phyloP scores from a whole-genome alignment of 1,140 invertebrate species.

The Luehdorfia chinensis region DNA sequence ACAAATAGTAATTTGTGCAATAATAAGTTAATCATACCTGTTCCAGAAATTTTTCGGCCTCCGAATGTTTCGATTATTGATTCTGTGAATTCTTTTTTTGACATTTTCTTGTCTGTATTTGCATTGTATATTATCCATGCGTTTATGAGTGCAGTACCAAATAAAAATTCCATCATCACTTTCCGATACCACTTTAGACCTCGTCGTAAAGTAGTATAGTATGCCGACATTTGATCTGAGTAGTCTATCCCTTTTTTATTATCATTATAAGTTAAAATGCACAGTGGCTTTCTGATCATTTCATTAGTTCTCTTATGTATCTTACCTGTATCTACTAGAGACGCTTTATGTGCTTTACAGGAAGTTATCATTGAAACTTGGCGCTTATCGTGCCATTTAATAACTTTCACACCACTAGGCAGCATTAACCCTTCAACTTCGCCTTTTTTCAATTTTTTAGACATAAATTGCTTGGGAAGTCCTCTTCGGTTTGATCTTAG shows the following conservation, averaged over 20 bases:
- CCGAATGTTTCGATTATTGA: slow-evolving; percentile 21
- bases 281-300: slow-evolving; percentile 13
- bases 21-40: too few species aligned
- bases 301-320: not conserved
- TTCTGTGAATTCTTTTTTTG: slow-evolving; percentile 22
- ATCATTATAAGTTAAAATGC: slow-evolving; percentile 21
- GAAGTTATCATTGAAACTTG: slow-evolving; percentile 37
- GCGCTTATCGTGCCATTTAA: slow-evolving; percentile 44
- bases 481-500: slow-evolving; percentile 31
- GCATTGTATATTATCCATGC: slow-evolving; percentile 19
- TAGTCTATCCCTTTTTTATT: slow-evolving; percentile 25
- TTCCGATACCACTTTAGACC: slow-evolving; percentile 52
- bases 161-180: slow-evolving; percentile 39
- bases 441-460: slow-evolving; percentile 33
- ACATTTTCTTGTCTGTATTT: slow-evolving; percentile 19
- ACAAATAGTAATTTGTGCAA: too few species aligned
- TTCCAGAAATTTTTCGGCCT: too few species aligned
- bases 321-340: slow-evolving; percentile 6
- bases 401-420: slow-evolving; percentile 31
- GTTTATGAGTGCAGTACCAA: slow-evolving; percentile 23
- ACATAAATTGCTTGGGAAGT: slow-evolving; percentile 31
- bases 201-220: slow-evolving; percentile 41
- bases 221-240: slow-evolving; percentile 37
- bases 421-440: slow-evolving; percentile 37
- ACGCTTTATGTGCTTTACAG: slow-evolving; percentile 11